These are phyloP conservation scores for Puntigrus tetrazona DNA, from an alignment of 2,113 vertebrate species.

Conservation along the genomic window DNA sequence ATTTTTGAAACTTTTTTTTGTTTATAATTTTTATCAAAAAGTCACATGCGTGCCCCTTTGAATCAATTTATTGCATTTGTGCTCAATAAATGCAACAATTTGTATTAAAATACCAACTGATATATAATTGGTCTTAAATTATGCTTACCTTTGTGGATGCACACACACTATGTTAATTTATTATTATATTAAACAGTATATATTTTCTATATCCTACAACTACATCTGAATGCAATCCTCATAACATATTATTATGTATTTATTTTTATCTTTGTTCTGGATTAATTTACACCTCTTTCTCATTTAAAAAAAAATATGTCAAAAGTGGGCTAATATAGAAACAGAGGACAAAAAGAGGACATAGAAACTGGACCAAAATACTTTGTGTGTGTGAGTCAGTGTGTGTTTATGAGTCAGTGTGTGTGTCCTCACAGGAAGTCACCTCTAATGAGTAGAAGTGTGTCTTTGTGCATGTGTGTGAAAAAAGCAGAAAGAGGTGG, in stretches of 20 bases:
- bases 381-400: background rate
- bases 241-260: background rate
- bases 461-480: constrained; percentile 7
- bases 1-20: background rate
- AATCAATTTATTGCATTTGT: too few relatives aligned
- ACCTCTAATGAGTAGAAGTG: constrained; percentile 28
- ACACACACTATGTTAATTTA: background rate
- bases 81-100: too few relatives aligned
- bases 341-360: constrained; percentile 33
- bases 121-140: too few relatives aligned
- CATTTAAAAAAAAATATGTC: background rate
- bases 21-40: too few relatives aligned
- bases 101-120: too few relatives aligned
- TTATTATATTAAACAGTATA: background rate
- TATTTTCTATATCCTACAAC: background rate
- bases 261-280: background rate
- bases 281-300: background rate
- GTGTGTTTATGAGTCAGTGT: background rate
- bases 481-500: background rate
- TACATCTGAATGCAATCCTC: background rate
- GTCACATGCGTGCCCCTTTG: too few relatives aligned
- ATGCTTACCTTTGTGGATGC: background rate
- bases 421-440: constrained; percentile 9
- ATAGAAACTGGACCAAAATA: constrained; percentile 18
- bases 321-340: constrained; percentile 6